A percentile compares a stretch with the other conserved stretches of the same genome.
Evolutionary conservation across 2,797 vertebrate genomes (phyloP).

Genomic region (Clarias platycephalus): DNA sequence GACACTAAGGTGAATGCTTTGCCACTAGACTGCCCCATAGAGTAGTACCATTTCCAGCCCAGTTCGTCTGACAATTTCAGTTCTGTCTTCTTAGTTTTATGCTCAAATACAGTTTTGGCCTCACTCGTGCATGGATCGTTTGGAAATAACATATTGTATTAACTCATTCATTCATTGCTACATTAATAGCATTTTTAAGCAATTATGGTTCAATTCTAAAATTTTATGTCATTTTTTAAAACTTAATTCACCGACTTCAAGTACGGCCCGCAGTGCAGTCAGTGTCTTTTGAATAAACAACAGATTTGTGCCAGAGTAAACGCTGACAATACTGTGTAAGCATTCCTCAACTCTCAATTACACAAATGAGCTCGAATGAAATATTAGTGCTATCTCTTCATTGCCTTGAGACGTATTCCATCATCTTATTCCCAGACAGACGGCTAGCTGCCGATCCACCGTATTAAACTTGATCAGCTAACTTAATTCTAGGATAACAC

Average conservation of each 20-base stretch:
- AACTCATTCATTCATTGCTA: neutral
- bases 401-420: constrained; percentile 7
- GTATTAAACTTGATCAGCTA: constrained; percentile 7
- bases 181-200: neutral
- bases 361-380: neutral
- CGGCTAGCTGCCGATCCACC: constrained; percentile 12
- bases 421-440: constrained; percentile 29
- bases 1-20: neutral
- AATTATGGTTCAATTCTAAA: neutral
- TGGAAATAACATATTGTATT: neutral
- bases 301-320: neutral
- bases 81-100: neutral
- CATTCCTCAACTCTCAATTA: neutral
- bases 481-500: constrained; percentile 5
- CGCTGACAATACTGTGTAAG: neutral
- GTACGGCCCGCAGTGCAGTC: neutral
- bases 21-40: neutral
- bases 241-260: neutral
- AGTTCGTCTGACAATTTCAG: neutral
- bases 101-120: neutral
- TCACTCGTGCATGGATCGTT: neutral
- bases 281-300: neutral
- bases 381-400: neutral
- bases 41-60: neutral
- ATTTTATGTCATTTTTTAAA: neutral